phyloP scores from a whole-genome alignment of 2,113 vertebrate genomes.

The Sciurus niger region DNA sequence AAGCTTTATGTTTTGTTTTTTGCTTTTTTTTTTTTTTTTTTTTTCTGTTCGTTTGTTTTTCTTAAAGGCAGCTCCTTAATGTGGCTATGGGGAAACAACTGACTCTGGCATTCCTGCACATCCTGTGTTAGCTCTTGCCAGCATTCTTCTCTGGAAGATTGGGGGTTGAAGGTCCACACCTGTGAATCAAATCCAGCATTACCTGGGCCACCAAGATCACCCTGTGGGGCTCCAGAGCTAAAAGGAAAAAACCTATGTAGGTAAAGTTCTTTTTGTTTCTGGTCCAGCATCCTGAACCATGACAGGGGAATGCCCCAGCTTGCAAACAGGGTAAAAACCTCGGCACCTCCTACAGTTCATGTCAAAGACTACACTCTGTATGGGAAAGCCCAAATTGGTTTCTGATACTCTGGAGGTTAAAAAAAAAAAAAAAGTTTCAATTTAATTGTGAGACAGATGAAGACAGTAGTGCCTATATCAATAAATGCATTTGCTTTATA shows the following conservation, averaged over 20 bases:
- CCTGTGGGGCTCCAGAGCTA: fast-evolving
- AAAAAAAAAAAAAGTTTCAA: background rate
- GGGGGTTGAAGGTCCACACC: background rate
- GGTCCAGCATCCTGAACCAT: too few species aligned
- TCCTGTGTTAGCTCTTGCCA: background rate
- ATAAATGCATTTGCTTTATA: background rate
- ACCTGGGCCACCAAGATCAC: background rate
- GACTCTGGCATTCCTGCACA: background rate
- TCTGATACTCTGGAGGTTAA: background rate
- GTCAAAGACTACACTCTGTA: background rate
- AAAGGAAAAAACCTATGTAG: background rate
- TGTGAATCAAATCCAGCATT: background rate
- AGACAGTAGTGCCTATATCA: background rate
- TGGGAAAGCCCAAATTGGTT: background rate
- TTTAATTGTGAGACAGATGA: background rate
- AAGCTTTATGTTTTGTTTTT: background rate
- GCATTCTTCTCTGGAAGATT: background rate
- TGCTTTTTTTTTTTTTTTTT: too few species aligned
- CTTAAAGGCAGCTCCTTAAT: background rate
- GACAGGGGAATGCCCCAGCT: background rate
- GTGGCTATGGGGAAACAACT: background rate
- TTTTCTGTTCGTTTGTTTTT: too few species aligned
- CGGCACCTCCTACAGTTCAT: background rate
- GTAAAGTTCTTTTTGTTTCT: background rate
- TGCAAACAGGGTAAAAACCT: background rate